Evolutionary conservation across 2,888 invertebrate genomes (phyloP).

Genomic region (Perdita meconis): DNA sequence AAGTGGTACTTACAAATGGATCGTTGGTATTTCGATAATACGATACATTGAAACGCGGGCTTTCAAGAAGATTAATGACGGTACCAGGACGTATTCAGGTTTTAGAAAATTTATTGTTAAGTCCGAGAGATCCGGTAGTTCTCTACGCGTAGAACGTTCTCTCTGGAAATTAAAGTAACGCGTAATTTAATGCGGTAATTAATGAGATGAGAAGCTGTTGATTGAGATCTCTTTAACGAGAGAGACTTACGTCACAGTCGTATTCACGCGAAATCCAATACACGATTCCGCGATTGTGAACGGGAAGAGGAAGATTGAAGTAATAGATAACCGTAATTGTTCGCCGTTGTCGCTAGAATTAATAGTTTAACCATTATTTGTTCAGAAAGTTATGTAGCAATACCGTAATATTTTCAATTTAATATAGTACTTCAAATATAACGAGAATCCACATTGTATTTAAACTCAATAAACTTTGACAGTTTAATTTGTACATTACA

Average conservation of each 20-base stretch:
- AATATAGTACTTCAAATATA: too few species aligned
- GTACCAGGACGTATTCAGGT: too few species aligned
- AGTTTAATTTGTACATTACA: too few species aligned
- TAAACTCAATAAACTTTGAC: too few species aligned
- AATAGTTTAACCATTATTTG: neutral
- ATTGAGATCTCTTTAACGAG: constrained; percentile 38
- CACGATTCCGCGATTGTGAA: neutral
- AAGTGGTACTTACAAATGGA: neutral
- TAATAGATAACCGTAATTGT: constrained; percentile 6
- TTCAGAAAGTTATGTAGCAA: neutral
- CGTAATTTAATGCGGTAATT: constrained; percentile 13
- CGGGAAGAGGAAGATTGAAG: neutral
- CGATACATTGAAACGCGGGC: too few species aligned
- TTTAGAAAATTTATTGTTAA: neutral
- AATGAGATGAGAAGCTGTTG: constrained; percentile 25
- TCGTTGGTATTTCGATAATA: neutral
- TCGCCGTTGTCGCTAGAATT: constrained; percentile 10
- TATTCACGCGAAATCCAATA: neutral
- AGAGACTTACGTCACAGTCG: constrained; percentile 27
- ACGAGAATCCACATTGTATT: too few species aligned
- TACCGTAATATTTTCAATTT: neutral
- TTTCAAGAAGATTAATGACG: too few species aligned
- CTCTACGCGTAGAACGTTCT: neutral
- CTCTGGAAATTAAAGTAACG: constrained; percentile 1
- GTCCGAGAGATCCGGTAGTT: neutral